A percentile compares a stretch with the other conserved stretches of the same genome.
Conservation (phyloP, 2,888 invertebrate genomes). For the Pecten maximus region DNA sequence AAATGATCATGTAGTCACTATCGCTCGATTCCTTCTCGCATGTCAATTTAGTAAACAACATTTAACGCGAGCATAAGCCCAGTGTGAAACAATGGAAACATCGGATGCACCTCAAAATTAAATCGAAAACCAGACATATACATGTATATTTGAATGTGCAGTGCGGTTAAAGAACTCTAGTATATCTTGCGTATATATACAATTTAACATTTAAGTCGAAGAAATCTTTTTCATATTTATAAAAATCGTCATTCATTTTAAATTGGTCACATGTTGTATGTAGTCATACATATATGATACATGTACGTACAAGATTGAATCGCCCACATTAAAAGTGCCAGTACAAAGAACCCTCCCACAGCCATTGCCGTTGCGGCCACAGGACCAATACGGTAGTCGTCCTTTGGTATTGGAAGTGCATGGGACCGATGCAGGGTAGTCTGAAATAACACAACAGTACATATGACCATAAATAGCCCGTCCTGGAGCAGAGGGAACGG, state of each 20-base stretch:
- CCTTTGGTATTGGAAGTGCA: not conserved
- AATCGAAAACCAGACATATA: no score
- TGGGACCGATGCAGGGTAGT: not conserved
- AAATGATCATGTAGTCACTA: not conserved
- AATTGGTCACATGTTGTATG: no score
- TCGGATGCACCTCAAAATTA: no score
- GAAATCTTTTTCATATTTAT: not conserved
- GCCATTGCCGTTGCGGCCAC: conserved; percentile 48
- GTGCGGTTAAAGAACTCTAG: no score
- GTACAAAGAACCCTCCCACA: conserved; percentile 44
- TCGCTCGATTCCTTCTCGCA: not conserved
- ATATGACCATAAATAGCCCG: no score
- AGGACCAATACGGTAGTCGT: conserved; percentile 42
- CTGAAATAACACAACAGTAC: not conserved
- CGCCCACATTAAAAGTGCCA: conserved; percentile 49
- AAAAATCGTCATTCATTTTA: not conserved
- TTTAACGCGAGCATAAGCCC: no score
- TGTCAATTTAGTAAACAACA: no score
- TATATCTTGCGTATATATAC: no score
- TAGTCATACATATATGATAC: not conserved
- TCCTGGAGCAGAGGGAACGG: no score
- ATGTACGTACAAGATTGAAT: not conserved
- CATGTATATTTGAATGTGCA: no score
- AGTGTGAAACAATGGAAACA: no score
- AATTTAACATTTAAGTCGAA: no score